Percentiles rank a stretch among this genome's conserved stretches.
Evolutionary conservation across 2,888 invertebrate species (phyloP).

Genomic region (Encarsia formosa): DNA sequence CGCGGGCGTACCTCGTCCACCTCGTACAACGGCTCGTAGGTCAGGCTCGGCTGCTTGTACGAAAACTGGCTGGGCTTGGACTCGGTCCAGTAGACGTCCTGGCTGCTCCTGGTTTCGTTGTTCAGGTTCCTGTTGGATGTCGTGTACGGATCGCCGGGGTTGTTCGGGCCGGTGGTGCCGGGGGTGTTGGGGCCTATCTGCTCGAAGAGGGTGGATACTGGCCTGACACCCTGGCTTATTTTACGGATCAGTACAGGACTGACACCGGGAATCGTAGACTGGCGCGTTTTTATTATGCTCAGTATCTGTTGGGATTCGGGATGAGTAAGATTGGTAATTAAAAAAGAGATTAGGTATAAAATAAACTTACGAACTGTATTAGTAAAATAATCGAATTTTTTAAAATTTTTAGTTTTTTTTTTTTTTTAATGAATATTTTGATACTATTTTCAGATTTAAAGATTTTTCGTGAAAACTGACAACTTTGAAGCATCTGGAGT

Average conservation of each 20-base stretch:
- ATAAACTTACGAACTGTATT: too few species aligned
- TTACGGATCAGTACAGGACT: conserved; percentile 41
- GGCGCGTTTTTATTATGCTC: conserved; percentile 44
- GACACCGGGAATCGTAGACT: conserved; percentile 33
- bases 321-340: too few species aligned
- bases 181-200: conserved; percentile 18
- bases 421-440: too few species aligned
- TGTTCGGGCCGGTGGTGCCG: neutral
- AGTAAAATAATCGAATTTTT: too few species aligned
- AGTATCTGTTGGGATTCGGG: conserved; percentile 40
- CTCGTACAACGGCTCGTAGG: conserved; percentile 25
- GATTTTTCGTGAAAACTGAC: too few species aligned
- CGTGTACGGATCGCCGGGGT: neutral
- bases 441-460: too few species aligned
- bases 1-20: conserved; percentile 26
- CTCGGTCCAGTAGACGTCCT: neutral
- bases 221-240: conserved; percentile 39
- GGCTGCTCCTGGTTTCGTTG: neutral
- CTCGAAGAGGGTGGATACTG: conserved; percentile 35
- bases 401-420: too few species aligned
- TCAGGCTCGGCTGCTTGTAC: conserved; percentile 11
- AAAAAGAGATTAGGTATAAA: too few species aligned
- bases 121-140: neutral
- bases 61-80: neutral
- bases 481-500: too few species aligned